phyloP scores from a whole-genome alignment of 1,140 invertebrate genomes.

The Sitodiplosis mosellana region DNA sequence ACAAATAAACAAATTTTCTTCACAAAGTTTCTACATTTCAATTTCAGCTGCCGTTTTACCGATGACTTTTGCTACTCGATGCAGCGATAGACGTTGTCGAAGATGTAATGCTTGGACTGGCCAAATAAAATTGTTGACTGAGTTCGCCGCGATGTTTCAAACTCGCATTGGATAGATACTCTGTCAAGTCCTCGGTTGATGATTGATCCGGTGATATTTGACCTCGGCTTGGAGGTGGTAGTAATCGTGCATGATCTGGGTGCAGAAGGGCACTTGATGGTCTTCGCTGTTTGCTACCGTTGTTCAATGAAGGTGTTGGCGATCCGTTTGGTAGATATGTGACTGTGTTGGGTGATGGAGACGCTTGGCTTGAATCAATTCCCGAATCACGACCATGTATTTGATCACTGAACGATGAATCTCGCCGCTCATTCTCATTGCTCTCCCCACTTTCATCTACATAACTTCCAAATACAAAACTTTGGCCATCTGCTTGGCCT shows the following conservation, averaged over 20 bases:
- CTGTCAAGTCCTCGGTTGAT: slow-evolving; percentile 23
- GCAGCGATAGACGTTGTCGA: slow-evolving; percentile 33
- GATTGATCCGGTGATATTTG: slow-evolving; percentile 28
- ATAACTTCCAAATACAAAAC: slow-evolving; percentile 40
- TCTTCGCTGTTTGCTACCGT: slow-evolving; percentile 25
- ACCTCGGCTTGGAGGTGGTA: slow-evolving; percentile 27
- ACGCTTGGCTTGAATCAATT: slow-evolving; percentile 50
- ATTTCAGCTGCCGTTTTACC: not conserved
- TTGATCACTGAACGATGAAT: slow-evolving; percentile 24
- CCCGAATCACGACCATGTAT: slow-evolving; percentile 32
- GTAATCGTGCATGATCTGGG: slow-evolving; percentile 44
- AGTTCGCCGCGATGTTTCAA: slow-evolving; percentile 10
- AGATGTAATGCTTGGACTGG: slow-evolving; percentile 35
- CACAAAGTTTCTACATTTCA: not conserved
- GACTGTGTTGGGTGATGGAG: slow-evolving; percentile 36
- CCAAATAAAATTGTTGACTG: slow-evolving; percentile 18
- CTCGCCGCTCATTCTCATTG: slow-evolving; percentile 14
- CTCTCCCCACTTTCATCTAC: slow-evolving; percentile 20
- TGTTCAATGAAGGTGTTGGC: slow-evolving; percentile 22
- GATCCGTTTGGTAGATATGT: slow-evolving; percentile 25
- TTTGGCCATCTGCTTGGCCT: slow-evolving; percentile 44
- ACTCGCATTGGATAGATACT: too few relatives aligned
- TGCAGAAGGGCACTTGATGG: slow-evolving; percentile 39
- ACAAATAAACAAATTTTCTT: not conserved
- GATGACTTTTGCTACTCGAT: slow-evolving; percentile 12